phyloP scores from a whole-genome alignment of 2,797 vertebrate genomes.

The Furcifer pardalis region DNA sequence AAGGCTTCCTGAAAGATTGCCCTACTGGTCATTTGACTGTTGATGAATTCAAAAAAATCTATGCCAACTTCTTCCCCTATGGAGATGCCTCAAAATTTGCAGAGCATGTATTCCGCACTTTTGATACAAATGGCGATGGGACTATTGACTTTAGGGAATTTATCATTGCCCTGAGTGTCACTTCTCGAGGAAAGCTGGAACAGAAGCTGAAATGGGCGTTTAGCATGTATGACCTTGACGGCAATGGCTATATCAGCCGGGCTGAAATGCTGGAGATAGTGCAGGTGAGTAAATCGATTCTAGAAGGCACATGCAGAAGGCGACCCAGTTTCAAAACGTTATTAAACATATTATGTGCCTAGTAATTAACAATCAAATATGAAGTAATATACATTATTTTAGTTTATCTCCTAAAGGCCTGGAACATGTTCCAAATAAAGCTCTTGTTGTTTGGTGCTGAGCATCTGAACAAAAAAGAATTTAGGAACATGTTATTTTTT shows the following conservation, averaged over 20 bases:
- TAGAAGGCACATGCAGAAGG: background rate
- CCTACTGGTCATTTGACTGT: slow-evolving; percentile 87
- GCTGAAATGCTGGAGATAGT: slow-evolving; percentile 90
- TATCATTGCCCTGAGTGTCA: slow-evolving; percentile 87
- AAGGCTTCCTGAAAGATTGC: slow-evolving; percentile 90
- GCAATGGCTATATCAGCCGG: slow-evolving; percentile 89
- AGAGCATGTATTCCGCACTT: slow-evolving; percentile 88
- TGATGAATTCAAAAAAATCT: slow-evolving; percentile 90
- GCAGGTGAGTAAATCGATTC: slow-evolving; percentile 73
- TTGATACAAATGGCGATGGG: slow-evolving; percentile 85
- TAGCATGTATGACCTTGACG: slow-evolving; percentile 89
- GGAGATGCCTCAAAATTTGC: slow-evolving; percentile 88
- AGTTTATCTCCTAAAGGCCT: background rate
- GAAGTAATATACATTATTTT: background rate
- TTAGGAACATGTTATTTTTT: background rate
- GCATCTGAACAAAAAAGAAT: background rate
- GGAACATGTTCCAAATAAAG: background rate
- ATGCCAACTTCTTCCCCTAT: slow-evolving; percentile 88
- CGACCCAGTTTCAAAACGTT: background rate
- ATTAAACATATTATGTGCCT: background rate
- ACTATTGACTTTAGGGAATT: slow-evolving; percentile 90
- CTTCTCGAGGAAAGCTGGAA: slow-evolving; percentile 85
- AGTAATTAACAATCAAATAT: background rate
- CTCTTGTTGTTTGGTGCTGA: background rate
- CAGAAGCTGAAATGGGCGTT: slow-evolving; percentile 90